Conservation (phyloP, 2,797 vertebrate genomes). For the Furcifer pardalis region DNA sequence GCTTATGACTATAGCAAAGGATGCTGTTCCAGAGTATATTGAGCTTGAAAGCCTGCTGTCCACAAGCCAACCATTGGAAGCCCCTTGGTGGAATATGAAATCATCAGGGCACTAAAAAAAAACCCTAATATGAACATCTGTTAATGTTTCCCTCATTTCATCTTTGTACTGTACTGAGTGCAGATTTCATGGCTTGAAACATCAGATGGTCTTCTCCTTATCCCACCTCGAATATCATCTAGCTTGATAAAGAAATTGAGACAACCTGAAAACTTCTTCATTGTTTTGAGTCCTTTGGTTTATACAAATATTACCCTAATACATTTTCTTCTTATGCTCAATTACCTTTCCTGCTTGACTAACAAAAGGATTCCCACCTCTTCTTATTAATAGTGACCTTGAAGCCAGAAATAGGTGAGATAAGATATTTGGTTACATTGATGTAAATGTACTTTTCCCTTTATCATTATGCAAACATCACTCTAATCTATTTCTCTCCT, state of each 20-base stretch:
- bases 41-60: too few relatives aligned
- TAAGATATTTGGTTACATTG: conserved; percentile 55
- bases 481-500: conserved; percentile 63
- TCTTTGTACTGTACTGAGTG: too few relatives aligned
- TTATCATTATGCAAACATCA: conserved; percentile 63
- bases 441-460: conserved; percentile 58
- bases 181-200: not conserved
- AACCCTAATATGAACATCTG: not conserved
- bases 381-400: conserved; percentile 56
- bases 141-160: not conserved
- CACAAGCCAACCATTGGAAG: too few relatives aligned
- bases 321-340: not conserved
- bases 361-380: conserved; percentile 26
- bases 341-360: not conserved
- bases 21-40: too few relatives aligned
- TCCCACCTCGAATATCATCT: not conserved
- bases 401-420: conserved; percentile 49
- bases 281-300: not conserved
- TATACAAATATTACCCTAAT: not conserved
- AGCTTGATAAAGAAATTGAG: not conserved
- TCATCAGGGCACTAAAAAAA: not conserved
- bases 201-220: not conserved
- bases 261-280: not conserved
- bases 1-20: too few relatives aligned
- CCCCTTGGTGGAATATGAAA: not conserved